A percentile compares a stretch with the other conserved stretches of the same genome.
phyloP scores from a whole-genome alignment of 53 echinoderm and acorn worm genomes.

The Arbacia lixula region DNA sequence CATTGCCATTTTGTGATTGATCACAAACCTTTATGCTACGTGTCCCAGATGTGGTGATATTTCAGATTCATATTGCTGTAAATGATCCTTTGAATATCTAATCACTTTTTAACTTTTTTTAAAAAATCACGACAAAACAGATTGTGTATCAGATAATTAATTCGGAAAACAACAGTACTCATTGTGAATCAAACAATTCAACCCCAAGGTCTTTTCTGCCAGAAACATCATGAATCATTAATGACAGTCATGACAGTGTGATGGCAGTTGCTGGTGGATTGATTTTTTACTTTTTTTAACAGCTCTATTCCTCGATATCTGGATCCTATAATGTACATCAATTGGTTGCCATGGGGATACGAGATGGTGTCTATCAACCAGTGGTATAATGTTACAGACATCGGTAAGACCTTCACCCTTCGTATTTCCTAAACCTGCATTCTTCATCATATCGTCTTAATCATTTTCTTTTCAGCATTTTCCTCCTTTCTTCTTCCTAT shows the following conservation, averaged over 20 bases:
- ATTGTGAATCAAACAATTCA: too few relatives aligned
- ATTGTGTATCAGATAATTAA: too few relatives aligned
- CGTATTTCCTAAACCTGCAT: background rate
- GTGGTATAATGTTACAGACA: slow-evolving; percentile 36
- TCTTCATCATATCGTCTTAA: background rate
- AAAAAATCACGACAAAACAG: background rate
- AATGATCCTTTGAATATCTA: too few relatives aligned
- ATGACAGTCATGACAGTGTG: too few relatives aligned
- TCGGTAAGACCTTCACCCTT: slow-evolving; percentile 24
- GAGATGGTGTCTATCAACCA: slow-evolving; percentile 64
- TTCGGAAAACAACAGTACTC: too few relatives aligned
- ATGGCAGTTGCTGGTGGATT: too few relatives aligned
- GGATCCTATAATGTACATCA: slow-evolving; percentile 49
- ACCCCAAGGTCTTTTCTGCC: background rate
- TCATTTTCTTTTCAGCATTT: background rate
- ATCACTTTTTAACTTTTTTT: background rate
- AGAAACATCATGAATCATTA: background rate
- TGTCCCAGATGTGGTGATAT: too few relatives aligned
- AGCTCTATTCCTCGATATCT: slow-evolving; percentile 53
- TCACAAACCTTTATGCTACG: too few relatives aligned
- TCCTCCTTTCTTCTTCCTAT: background rate
- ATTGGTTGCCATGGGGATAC: slow-evolving; percentile 58
- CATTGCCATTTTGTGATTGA: too few relatives aligned
- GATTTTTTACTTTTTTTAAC: background rate
- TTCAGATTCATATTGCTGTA: too few relatives aligned